phyloP scores from a whole-genome alignment of 2,888 invertebrate genomes.

The Chymomyza caudatula region DNA sequence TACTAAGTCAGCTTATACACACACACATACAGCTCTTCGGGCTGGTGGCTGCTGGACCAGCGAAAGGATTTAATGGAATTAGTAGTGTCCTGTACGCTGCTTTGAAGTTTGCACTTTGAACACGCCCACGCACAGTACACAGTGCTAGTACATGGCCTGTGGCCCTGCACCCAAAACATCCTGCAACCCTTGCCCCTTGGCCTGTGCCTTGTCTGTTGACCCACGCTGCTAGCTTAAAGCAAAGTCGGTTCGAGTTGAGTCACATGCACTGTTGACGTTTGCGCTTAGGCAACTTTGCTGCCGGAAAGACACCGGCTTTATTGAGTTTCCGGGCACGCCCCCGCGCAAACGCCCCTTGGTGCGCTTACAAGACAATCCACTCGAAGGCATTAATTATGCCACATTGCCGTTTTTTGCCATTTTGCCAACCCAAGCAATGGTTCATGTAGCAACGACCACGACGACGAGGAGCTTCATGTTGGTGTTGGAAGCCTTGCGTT shows the following conservation, averaged over 20 bases:
- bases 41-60: conserved; percentile 11
- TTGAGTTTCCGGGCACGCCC: conserved; percentile 49
- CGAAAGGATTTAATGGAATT: conserved; percentile 64
- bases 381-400: conserved; percentile 61
- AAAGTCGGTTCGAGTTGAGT: background rate
- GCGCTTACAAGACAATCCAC: conserved; percentile 22
- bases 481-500: background rate
- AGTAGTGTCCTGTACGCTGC: conserved; percentile 58
- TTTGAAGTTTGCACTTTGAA: conserved; percentile 64
- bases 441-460: too few relatives aligned
- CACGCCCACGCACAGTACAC: conserved; percentile 6
- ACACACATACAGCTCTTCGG: background rate
- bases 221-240: conserved; percentile 24
- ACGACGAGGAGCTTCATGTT: background rate
- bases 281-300: conserved; percentile 51
- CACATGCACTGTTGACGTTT: conserved; percentile 52
- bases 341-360: conserved; percentile 22
- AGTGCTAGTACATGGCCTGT: background rate
- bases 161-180: background rate
- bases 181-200: background rate
- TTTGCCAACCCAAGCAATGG: background rate
- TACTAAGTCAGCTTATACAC: conserved; percentile 4
- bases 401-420: conserved; percentile 19
- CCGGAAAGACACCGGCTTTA: conserved; percentile 49
- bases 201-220: conserved; percentile 36